Base-by-base conservation (phyloP, 2,888 invertebrate species). In the Pristionchus fissidentatus region DNA sequence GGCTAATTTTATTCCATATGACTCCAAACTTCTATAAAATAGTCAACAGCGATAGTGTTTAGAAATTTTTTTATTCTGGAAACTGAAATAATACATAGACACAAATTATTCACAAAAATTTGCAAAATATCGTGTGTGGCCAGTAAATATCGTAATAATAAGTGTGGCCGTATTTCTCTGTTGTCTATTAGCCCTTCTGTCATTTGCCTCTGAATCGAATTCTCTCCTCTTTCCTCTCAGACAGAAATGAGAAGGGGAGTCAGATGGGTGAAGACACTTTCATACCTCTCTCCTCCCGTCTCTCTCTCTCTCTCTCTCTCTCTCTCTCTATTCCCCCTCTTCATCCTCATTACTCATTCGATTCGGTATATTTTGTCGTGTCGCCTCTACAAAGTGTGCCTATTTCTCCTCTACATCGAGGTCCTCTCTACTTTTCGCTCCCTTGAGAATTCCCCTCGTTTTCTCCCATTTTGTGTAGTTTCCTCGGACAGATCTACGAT, bases 281-380 rank as follows among this genome's bases (percentile, higher is more conserved):
- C 70, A 70, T 70, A 70, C 70, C 70, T 70, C 70, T 41, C 70
- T 70, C 3, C 62, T 19, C 62, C 15, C 32, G 35, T 22, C 62
- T 38, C 7, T 29, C 38, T 29, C 62, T 41, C 41, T 35, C 35
- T 62, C 60, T 62, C 60, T 19, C 35, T 32, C 32, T 41, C 26
- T 41, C 38, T 35, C 22, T 7, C 26, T 26, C 70, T 70, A n/a
- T n/a, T n/a, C n/a, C n/a, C n/a, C n/a, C n/a, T n/a, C n/a, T n/a
- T n/a, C n/a, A n/a, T n/a, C n/a, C n/a, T 70, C 70, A 70, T 70
- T 70, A 70, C 70, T 70, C 70, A 70, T 70, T 70, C 70, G 41
- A 70, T 70, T 70, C 70, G 26, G 41, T 70, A 70, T 70, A 70
- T 41, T 70, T 70, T 70, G 70, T n/a, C n/a, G n/a, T n/a, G n/a